Evolutionary conservation across 2,113 vertebrate species (phyloP), one percentile per base, ranked within the genome.

Genomic region (Oxygymnocypris stewartii): DNA sequence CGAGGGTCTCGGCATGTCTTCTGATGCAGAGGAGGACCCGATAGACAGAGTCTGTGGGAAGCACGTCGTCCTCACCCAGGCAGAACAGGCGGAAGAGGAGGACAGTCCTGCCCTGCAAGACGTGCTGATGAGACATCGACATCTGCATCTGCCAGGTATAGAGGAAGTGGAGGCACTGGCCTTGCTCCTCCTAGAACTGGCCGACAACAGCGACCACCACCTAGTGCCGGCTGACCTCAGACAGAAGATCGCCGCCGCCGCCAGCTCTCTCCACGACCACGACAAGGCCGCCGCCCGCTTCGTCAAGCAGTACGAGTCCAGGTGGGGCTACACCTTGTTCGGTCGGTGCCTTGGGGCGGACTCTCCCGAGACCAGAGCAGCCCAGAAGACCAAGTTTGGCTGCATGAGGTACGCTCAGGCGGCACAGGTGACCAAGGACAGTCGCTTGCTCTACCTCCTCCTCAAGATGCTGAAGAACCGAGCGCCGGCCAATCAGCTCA

Each of bases 301-400:
- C n/a, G 9, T 25, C 20, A 63, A 63, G 10, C 7, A 2, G 59
- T 25, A 63, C 1, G 59, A 63, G 59, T 63, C 59, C n/a, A 63
- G 59, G 18, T 63, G 59, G 59, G 59, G 59, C 10, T 63, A 63
- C n/a, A 63, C 59, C 59, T 25, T 63, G 59, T 83, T 83, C 13
- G 65, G 65, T 28, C 61, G 81, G 40, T 83, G 81, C 40, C 63
- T 83, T 69, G 81, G 81, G 14, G 63, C 63, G 18, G 81, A 83
- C 63, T 49, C 81, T 25, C 81, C 81, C 9, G 81, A 83, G 81
- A 83, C 23, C 81, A 83, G 81, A 44, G 81, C 65, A 11, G 63
- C 81, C 40, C 63, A 83, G 63, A 83, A 83, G 63, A 83, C 81
- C 23, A 83, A 83, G 81, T 83, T 83, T 83, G 61, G 61, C 37